Evolutionary conservation across 2,888 invertebrate species (phyloP).

Genomic region (Epinotia demarniana): DNA sequence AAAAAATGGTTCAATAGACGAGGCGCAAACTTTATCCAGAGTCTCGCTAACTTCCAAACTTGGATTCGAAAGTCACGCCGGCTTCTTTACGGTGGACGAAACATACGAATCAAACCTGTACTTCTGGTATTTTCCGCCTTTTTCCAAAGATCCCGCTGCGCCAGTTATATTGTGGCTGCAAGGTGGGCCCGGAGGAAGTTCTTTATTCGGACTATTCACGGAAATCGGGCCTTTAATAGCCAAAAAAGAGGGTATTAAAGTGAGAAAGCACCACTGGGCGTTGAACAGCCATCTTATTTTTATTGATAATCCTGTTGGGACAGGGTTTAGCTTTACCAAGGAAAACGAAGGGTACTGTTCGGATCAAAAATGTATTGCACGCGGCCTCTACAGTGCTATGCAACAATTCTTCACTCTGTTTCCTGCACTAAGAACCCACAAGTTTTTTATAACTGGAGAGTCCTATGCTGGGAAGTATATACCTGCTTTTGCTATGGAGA

Average conservation of each 20-base stretch:
- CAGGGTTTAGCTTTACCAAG: constrained; percentile 87
- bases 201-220: constrained; percentile 82
- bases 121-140: constrained; percentile 87
- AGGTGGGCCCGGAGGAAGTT: constrained; percentile 85
- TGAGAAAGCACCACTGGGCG: constrained; percentile 84
- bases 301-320: constrained; percentile 87
- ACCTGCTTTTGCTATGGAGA: constrained; percentile 79
- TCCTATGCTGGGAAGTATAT: constrained; percentile 85
- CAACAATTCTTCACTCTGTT: constrained; percentile 86
- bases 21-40: constrained; percentile 74
- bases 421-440: constrained; percentile 77
- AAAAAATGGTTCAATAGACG: constrained; percentile 75
- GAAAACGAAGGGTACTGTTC: constrained; percentile 80
- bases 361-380: constrained; percentile 82
- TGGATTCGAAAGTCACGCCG: constrained; percentile 83
- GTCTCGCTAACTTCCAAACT: constrained; percentile 68
- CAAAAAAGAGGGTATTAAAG: constrained; percentile 64
- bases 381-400: constrained; percentile 79
- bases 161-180: constrained; percentile 85
- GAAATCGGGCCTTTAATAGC: constrained; percentile 86
- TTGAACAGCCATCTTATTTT: constrained; percentile 84
- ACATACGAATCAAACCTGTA: constrained; percentile 84
- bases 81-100: constrained; percentile 86
- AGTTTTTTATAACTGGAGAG: constrained; percentile 86
- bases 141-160: constrained; percentile 66